Conservation (phyloP, 1,140 invertebrate species). For the Drosophila punjabiensis region DNA sequence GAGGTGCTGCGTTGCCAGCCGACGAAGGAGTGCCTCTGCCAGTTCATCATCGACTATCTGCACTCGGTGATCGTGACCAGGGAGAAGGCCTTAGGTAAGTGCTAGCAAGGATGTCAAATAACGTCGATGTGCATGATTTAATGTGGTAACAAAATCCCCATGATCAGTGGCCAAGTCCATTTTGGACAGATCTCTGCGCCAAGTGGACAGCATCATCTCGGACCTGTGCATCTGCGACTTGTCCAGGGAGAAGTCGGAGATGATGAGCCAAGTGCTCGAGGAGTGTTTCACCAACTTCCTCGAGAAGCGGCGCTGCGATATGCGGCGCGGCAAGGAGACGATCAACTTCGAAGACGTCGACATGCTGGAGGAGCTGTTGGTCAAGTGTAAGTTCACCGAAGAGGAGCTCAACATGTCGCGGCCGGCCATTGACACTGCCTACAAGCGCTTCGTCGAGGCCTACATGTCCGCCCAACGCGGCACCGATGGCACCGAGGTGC, state of each 20-base stretch:
- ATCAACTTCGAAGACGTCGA: constrained; percentile 71
- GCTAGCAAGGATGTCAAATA: neutral
- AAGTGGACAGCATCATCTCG: constrained; percentile 75
- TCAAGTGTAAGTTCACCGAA: constrained; percentile 66
- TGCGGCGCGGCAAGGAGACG: constrained; percentile 61
- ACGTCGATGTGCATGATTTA: neutral
- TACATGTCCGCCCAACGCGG: constrained; percentile 71
- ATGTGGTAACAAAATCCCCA: neutral
- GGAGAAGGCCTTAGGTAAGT: constrained; percentile 86
- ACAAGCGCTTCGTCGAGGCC: constrained; percentile 77
- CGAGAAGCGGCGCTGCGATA: constrained; percentile 73
- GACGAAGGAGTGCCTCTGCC: constrained; percentile 86
- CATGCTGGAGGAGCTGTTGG: constrained; percentile 72
- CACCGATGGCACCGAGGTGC: constrained; percentile 67
- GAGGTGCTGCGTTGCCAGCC: constrained; percentile 89
- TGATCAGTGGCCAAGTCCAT: constrained; percentile 67
- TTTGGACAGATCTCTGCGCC: constrained; percentile 63
- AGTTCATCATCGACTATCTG: constrained; percentile 90
- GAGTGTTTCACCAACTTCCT: constrained; percentile 80
- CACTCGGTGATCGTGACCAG: constrained; percentile 89
- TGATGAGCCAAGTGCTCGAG: constrained; percentile 71
- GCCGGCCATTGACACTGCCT: constrained; percentile 76
- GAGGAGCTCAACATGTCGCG: constrained; percentile 64
- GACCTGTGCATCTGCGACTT: constrained; percentile 78
- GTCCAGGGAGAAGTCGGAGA: constrained; percentile 63